phyloP scores from a whole-genome alignment of 1,140 invertebrate species.

The Papilio xuthus region DNA sequence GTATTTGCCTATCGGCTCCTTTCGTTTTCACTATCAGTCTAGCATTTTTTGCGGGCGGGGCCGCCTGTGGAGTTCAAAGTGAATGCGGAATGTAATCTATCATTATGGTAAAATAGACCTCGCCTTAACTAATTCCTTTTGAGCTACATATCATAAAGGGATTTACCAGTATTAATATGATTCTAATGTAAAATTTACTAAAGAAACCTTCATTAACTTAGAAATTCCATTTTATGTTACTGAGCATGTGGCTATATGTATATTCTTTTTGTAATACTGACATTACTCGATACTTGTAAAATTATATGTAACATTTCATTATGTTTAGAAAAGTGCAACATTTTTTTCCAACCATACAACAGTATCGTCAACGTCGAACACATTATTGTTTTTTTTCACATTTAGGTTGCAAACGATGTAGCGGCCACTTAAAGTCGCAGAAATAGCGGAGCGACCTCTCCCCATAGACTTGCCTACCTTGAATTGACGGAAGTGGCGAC shows the following conservation, averaged over 20 bases:
- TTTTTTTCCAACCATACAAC: too few species aligned
- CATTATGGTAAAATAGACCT: slow-evolving; percentile 35
- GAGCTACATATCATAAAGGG: slow-evolving; percentile 8
- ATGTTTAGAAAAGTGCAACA: too few species aligned
- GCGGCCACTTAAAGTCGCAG: too few species aligned
- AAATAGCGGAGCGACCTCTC: too few species aligned
- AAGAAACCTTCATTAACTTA: background rate
- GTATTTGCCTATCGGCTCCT: slow-evolving; percentile 72
- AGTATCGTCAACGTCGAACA: too few species aligned
- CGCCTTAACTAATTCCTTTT: slow-evolving; percentile 27
- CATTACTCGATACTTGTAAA: background rate
- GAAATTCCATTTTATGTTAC: background rate
- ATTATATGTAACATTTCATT: too few species aligned
- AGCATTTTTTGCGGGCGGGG: slow-evolving; percentile 55
- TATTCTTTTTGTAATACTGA: background rate
- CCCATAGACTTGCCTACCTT: too few species aligned
- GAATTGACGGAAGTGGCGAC: too few species aligned
- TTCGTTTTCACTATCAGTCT: slow-evolving; percentile 53
- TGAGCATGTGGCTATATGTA: background rate
- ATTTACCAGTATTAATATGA: background rate
- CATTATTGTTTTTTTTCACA: too few species aligned
- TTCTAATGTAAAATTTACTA: background rate
- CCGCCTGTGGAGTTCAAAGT: slow-evolving; percentile 45
- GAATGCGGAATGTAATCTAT: slow-evolving; percentile 52
- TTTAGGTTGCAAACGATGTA: too few species aligned